Percentiles rank a stretch among this genome's conserved stretches.
These are phyloP conservation scores for Blastomussa wellsi DNA, from an alignment of 92 coral and sea anemone species.

Conservation along the genomic window DNA sequence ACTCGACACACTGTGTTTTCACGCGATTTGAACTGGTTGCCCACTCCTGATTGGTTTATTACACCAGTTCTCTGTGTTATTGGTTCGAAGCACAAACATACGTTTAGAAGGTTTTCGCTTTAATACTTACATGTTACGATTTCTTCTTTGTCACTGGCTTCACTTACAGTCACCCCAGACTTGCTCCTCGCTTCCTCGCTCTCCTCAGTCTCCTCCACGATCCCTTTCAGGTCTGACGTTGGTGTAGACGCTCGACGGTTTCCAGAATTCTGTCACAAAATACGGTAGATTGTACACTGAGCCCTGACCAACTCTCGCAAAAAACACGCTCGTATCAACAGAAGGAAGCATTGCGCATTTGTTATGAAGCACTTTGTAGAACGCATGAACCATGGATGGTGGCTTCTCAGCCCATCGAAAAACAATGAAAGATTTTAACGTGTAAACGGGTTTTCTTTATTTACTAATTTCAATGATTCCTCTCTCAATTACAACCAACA, in stretches of 20 bases:
- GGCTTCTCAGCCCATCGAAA: background rate
- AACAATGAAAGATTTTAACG: background rate
- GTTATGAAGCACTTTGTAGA: background rate
- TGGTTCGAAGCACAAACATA: background rate
- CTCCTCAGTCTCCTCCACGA: constrained; percentile 86
- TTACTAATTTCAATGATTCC: no score
- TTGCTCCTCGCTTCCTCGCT: constrained; percentile 39
- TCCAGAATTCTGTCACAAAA: constrained; percentile 43
- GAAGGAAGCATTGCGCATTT: background rate
- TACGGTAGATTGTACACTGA: background rate
- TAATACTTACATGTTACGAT: constrained; percentile 21
- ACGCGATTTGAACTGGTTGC: background rate
- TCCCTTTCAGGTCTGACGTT: constrained; percentile 79
- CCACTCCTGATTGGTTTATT: background rate
- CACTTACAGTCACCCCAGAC: constrained; percentile 19
- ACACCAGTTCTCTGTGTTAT: background rate
- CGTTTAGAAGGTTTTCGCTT: background rate
- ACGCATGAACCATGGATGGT: background rate
- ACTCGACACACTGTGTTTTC: no score
- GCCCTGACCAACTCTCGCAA: background rate
- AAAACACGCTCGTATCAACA: no score
- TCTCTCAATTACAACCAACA: background rate
- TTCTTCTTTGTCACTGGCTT: constrained; percentile 17
- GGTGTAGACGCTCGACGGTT: constrained; percentile 80
- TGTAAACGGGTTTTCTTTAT: no score